Evolutionary conservation across 2,797 vertebrate species (phyloP).

Genomic region (Uromys caudimaculatus): DNA sequence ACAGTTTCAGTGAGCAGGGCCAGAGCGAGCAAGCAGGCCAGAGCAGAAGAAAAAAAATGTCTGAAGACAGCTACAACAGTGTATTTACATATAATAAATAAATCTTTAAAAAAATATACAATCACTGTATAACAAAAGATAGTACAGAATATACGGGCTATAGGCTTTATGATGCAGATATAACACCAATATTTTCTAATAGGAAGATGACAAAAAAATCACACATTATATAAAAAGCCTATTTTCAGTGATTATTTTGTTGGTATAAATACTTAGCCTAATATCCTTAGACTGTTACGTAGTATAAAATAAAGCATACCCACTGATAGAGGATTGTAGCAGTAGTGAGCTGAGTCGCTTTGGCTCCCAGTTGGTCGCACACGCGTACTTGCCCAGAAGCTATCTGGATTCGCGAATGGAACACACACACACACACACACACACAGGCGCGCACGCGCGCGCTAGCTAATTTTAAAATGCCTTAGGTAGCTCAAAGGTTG

Average conservation of each 20-base stretch:
- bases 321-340: background rate
- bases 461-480: background rate
- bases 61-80: no score
- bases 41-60: no score
- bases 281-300: background rate
- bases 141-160: rapidly evolving
- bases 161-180: background rate
- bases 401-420: no score
- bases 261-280: background rate
- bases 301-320: background rate
- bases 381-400: no score
- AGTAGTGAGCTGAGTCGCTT: no score
- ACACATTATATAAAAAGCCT: background rate
- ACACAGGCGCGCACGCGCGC: no score
- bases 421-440: no score
- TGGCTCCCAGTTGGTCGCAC: no score
- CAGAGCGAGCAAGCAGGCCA: no score
- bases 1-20: no score
- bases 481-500: background rate
- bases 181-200: background rate
- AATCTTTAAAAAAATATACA: no score
- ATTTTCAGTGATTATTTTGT: background rate
- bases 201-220: background rate
- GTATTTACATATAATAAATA: no score
- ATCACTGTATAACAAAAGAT: background rate